Base-by-base conservation (phyloP, 2,113 vertebrate genomes). In the Nothoprocta pentlandii region DNA sequence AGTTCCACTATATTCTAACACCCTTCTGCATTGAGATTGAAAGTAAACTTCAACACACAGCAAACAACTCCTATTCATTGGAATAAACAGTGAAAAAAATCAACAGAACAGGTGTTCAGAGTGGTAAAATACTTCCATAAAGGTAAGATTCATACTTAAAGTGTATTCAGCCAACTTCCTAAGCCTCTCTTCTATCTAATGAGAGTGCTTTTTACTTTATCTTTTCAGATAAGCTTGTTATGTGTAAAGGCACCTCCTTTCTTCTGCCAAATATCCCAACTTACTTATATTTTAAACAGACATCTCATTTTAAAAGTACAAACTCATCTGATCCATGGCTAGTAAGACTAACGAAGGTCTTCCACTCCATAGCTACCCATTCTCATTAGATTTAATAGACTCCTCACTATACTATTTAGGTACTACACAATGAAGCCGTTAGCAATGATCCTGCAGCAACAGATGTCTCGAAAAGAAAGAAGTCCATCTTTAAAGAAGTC, bases 281-380 rank as follows among this genome's bases (percentile, higher is more conserved):
- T 61, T 69, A 41, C 34, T 90, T 47, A 64, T 28, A 67, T 73
- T 94, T 66, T 47, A 62, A 89, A 94, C 56, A 78, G 10, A n/a
- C 15, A 71, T 11, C 19, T 70, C 62, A 79, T 68, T 89, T 95
- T 51, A 69, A 89, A 80, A 94, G n/a, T n/a, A 53, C 81, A 58
- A 84, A 53, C 53, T 76, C 59, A 21, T 28, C 85, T 56, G 34
- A 67, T 74, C 28, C 46, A 71, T n/a, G 47, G 22, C 41, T 61
- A 47, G 16, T n/a, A 91, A 89, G 49, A 12, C 49, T 22, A 49
- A 49, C 21, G 22, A 49, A 49, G 49, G 49, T 53, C 21, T 61
- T 62, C 32, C 13, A 32, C 61, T 42, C 23, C 42, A 23, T 23
- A 66, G 22, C 16, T 54, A 44, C 17, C 30, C 32, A 51, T 66